Percentiles rank a stretch among this genome's conserved stretches.
Evolutionary conservation across 2,888 invertebrate species (phyloP).

Genomic region (Pediacus dermestoides): DNA sequence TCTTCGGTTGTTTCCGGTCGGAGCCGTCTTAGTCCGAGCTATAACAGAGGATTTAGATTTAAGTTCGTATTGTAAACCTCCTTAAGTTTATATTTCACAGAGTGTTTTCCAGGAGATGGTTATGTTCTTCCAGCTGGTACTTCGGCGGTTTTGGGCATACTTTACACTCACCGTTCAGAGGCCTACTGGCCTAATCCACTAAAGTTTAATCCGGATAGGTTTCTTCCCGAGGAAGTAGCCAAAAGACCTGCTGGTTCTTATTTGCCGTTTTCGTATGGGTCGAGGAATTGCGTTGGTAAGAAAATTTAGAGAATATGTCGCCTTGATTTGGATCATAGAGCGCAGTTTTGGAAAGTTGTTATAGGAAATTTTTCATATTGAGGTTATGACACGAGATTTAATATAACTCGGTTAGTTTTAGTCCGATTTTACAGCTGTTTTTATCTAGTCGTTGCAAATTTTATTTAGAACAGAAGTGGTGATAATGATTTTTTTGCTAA

Average conservation of each 20-base stretch:
- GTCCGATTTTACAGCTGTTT: no score
- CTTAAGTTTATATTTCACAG: no score
- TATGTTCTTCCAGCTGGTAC: slow-evolving; percentile 31
- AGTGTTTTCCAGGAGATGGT: slow-evolving; percentile 22
- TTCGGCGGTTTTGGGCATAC: slow-evolving; percentile 48
- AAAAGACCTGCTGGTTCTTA: slow-evolving; percentile 51
- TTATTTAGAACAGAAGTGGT: no score
- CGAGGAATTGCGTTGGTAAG: slow-evolving; percentile 55
- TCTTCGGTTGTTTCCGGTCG: slow-evolving; percentile 56
- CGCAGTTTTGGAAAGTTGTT: no score
- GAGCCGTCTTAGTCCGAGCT: slow-evolving; percentile 52
- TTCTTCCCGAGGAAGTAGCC: slow-evolving; percentile 52
- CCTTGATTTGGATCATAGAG: no score
- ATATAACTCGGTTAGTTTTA: no score
- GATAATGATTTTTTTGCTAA: no score
- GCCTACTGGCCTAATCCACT: slow-evolving; percentile 56
- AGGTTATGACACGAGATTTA: no score
- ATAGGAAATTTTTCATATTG: no score
- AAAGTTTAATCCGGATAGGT: slow-evolving; percentile 58
- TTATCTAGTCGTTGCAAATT: no score
- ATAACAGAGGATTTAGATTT: slow-evolving; percentile 52
- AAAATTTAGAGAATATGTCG: no score
- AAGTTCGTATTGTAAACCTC: slow-evolving; percentile 44
- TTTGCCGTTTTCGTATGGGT: slow-evolving; percentile 53
- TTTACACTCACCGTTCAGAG: slow-evolving; percentile 51